These are phyloP conservation scores for Ditula angustiorana DNA, from an alignment of 2,888 invertebrate genomes.

Conservation along the genomic window DNA sequence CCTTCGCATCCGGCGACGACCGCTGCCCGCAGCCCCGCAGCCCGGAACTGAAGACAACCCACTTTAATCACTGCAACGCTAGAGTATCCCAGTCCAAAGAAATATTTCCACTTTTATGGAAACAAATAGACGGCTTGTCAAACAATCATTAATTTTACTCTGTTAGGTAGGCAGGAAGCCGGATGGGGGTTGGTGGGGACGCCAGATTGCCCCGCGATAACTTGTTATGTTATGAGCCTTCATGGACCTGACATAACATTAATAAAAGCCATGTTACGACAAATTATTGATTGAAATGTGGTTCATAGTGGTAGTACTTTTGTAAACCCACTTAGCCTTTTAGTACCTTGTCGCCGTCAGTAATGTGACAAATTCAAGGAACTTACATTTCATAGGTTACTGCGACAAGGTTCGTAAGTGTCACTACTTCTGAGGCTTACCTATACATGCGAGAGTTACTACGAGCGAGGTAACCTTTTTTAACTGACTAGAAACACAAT, in stretches of 20 bases:
- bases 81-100: constrained; percentile 23
- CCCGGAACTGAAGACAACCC: constrained; percentile 73
- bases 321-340: background rate
- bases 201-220: constrained; percentile 60
- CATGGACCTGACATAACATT: constrained; percentile 26
- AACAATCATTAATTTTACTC: constrained; percentile 74
- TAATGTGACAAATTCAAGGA: too few species aligned
- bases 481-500: too few species aligned
- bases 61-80: constrained; percentile 62
- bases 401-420: too few species aligned
- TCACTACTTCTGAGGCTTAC: too few species aligned
- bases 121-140: constrained; percentile 51
- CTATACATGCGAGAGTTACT: too few species aligned
- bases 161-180: constrained; percentile 62
- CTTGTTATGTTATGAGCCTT: constrained; percentile 52
- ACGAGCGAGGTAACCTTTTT: too few species aligned
- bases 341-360: too few species aligned
- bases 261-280: constrained; percentile 26
- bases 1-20: constrained; percentile 71
- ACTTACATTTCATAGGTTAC: too few species aligned
- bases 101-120: constrained; percentile 40
- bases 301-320: background rate
- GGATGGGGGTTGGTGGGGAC: constrained; percentile 54
- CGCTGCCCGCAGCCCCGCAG: constrained; percentile 46
- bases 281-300: constrained; percentile 25